Evolutionary conservation across 2,113 vertebrate genomes (phyloP).

Genomic region (Ictalurus punctatus): DNA sequence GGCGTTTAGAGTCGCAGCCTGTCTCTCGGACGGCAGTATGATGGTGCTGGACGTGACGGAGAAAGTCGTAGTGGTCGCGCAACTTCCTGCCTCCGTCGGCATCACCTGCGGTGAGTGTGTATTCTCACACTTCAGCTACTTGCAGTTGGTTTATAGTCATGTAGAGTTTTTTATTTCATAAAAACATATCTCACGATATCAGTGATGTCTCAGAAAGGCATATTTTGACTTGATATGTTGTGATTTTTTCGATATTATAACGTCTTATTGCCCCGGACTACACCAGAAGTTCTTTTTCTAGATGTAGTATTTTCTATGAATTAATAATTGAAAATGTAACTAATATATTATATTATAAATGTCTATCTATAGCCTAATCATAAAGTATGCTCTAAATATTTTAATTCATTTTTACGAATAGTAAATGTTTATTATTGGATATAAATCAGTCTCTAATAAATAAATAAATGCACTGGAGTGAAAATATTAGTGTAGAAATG

Average conservation of each 20-base stretch:
- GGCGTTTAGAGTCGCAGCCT: constrained; percentile 78
- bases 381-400: background rate
- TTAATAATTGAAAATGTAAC: background rate
- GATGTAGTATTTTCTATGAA: background rate
- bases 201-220: background rate
- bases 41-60: constrained; percentile 85
- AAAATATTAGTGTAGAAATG: background rate
- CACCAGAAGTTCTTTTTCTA: background rate
- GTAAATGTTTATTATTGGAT: background rate
- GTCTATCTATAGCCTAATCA: background rate
- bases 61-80: constrained; percentile 74
- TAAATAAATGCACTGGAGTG: background rate
- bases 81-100: constrained; percentile 75
- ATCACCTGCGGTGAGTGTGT: constrained; percentile 86
- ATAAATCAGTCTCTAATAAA: too few relatives aligned
- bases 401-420: background rate
- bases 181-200: too few relatives aligned
- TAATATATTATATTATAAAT: background rate
- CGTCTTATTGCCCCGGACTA: background rate
- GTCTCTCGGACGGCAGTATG: constrained; percentile 87
- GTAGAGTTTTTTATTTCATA: too few relatives aligned
- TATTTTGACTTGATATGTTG: background rate
- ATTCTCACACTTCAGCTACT: background rate
- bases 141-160: too few relatives aligned
- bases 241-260: background rate